phyloP scores from a whole-genome alignment of 2,113 vertebrate species.

The Eurypyga helias region DNA sequence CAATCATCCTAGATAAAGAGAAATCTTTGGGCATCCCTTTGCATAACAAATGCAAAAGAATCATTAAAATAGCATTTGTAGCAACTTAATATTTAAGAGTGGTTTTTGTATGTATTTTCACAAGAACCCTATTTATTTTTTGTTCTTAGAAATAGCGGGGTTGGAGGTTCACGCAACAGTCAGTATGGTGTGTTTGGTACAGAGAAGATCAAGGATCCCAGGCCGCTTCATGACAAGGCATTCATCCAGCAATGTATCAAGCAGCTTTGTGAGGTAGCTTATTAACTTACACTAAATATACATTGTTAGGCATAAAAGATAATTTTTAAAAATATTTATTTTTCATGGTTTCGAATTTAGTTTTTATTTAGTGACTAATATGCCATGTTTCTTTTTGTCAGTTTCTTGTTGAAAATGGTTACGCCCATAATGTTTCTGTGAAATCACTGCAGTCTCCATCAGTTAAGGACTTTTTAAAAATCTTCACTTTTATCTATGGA shows the following conservation, averaged over 20 bases:
- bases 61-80: background rate
- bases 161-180: conserved; percentile 83
- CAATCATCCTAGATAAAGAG: background rate
- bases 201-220: conserved; percentile 94
- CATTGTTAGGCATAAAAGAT: background rate
- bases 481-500: conserved; percentile 91
- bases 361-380: background rate
- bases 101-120: background rate
- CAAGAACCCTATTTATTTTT: background rate
- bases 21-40: background rate
- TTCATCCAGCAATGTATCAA: conserved; percentile 94
- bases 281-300: accelerated
- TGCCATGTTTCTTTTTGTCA: conserved; percentile 26
- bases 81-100: background rate
- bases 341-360: background rate
- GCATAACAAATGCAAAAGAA: background rate
- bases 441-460: conserved; percentile 94
- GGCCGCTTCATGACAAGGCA: conserved; percentile 93
- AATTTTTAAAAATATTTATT: background rate
- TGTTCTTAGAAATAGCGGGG: conserved; percentile 78
- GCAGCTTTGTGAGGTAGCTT: conserved; percentile 89
- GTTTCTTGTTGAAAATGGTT: conserved; percentile 89
- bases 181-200: conserved; percentile 85
- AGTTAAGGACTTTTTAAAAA: conserved; percentile 93
- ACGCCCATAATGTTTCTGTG: conserved; percentile 82